Percentiles rank a stretch among this genome's conserved stretches.
phyloP scores from a whole-genome alignment of 2,888 invertebrate genomes.

The Mesorhabditis spiculigera region DNA sequence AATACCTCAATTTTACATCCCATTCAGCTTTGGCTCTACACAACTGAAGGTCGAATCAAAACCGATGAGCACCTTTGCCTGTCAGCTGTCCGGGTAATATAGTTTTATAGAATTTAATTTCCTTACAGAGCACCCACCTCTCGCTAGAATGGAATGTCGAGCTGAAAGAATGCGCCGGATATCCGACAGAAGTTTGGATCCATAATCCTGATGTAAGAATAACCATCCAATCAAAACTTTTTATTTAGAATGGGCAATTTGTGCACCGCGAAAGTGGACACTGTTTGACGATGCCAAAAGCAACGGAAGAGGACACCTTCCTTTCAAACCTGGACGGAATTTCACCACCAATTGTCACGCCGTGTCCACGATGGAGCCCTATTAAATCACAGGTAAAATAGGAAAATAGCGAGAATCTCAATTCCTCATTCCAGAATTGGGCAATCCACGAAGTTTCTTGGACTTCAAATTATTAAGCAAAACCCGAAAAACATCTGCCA shows the following conservation, averaged over 20 bases:
- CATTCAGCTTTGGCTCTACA: slow-evolving; percentile 56
- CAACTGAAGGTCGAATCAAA: slow-evolving; percentile 43
- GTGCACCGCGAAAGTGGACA: slow-evolving; percentile 42
- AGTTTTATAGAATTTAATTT: slow-evolving; percentile 9
- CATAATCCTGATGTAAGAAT: too few species aligned
- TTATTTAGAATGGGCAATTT: slow-evolving; percentile 35
- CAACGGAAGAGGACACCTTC: not conserved
- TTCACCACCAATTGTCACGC: not conserved
- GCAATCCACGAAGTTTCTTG: not conserved
- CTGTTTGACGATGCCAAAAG: slow-evolving; percentile 34
- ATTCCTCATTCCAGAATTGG: not conserved
- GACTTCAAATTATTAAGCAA: not conserved
- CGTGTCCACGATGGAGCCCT: not conserved
- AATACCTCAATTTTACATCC: not conserved
- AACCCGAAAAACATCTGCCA: not conserved
- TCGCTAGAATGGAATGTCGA: slow-evolving; percentile 48
- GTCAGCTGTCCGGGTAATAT: slow-evolving; percentile 15
- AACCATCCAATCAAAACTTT: not conserved
- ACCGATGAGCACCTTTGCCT: slow-evolving; percentile 56
- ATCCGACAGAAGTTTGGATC: slow-evolving; percentile 50
- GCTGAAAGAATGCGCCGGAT: slow-evolving; percentile 56
- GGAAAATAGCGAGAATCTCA: not conserved
- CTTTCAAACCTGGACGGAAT: not conserved
- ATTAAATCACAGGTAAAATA: not conserved
- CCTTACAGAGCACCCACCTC: slow-evolving; percentile 29